Evolutionary conservation across 2,113 vertebrate genomes (phyloP).

Genomic region (Ardeotis arabs): DNA sequence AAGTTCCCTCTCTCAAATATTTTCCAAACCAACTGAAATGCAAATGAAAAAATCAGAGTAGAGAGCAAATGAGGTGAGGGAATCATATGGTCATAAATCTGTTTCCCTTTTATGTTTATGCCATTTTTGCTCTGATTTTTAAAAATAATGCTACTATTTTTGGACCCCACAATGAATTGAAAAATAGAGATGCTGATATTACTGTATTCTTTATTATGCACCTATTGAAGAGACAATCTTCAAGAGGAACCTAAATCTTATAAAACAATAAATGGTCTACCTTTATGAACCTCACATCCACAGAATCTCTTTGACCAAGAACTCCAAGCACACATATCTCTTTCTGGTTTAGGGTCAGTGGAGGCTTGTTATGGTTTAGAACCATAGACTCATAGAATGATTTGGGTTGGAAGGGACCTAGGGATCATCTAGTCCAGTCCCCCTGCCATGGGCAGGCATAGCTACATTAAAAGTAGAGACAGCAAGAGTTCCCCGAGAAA

Average conservation of each 20-base stretch:
- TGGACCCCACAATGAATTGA: background rate
- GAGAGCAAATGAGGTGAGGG: background rate
- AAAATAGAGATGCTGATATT: background rate
- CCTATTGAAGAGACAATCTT: background rate
- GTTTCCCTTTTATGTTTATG: background rate
- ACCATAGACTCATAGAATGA: background rate
- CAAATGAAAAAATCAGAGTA: background rate
- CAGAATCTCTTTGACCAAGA: background rate
- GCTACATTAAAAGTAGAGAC: background rate
- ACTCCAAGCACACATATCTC: background rate
- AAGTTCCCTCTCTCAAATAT: background rate
- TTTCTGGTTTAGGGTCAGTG: background rate
- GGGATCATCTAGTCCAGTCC: rapidly evolving
- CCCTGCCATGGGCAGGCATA: background rate
- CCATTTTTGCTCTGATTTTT: background rate
- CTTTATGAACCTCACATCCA: background rate
- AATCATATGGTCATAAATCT: background rate
- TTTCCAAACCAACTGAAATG: background rate
- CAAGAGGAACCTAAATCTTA: background rate
- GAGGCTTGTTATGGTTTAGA: background rate
- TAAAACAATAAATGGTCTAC: background rate
- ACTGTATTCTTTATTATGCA: background rate
- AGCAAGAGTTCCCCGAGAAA: background rate
- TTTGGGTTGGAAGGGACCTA: background rate
- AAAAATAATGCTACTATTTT: background rate